Base-by-base conservation (phyloP, 1,140 invertebrate species). In the Caenorhabditis elegans region DNA sequence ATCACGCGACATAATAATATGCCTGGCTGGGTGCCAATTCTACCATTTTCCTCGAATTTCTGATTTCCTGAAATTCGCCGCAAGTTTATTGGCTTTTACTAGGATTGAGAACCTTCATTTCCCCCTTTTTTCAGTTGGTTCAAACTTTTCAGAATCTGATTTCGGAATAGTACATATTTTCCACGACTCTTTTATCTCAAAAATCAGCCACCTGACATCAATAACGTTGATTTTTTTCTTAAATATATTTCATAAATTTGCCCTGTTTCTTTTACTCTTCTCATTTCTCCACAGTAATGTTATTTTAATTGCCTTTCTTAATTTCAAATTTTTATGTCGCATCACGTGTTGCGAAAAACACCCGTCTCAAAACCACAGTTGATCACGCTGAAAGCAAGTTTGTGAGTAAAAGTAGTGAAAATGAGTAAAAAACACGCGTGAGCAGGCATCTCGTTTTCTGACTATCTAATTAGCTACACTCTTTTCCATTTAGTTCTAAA, bases 1-100 rank as follows among this genome's bases (percentile, higher is more conserved):
- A 39, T 70, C 60, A 70, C 60, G 60, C 34, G 60, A 22, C 60
- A 70, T 70, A 70, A 70, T 70, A 70, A 70, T 70, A 70, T 70
- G 60, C 60, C 60, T 70, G 60, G 60, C 60, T 70, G 26, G 60
- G 19, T 34, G 60, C 60, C 60, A 70, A 70, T 39, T 70, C 34
- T 34, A n/a, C 60, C 60, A 70, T 70, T 70, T 70, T 39, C 60
- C 31, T 70, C 60, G 34, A 70, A 70, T n/a, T n/a, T n/a, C n/a
- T n/a, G n/a, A 17, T 70, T 70, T 39, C n/a, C 34, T 70, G 13
- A 31, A 60, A 8, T 70, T 70, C 22, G 1, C 19, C 34, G 28
- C 34, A 39, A 60, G 55, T 34, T 53, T 60, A 51, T 17, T 51
- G 3, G 28, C 19, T 8, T 60, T 34, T 34, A 15, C n/a, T n/a